Conservation (phyloP, 2,888 invertebrate species). For the Phaonia tiefii region DNA sequence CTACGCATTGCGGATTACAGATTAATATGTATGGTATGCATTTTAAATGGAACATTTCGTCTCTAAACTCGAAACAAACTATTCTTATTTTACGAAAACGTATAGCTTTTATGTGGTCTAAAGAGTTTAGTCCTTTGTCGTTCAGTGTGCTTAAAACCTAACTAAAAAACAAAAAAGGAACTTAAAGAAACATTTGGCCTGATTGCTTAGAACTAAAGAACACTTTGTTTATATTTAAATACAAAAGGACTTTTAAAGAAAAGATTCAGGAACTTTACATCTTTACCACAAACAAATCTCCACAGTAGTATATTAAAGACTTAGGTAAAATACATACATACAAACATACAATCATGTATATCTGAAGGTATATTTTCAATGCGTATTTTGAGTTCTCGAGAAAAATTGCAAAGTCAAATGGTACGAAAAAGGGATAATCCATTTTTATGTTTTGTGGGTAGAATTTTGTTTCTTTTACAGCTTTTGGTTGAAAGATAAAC, state of each 20-base stretch:
- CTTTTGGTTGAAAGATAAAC: constrained; percentile 48
- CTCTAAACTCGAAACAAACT: no score
- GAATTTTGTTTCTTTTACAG: constrained; percentile 42
- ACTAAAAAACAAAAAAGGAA: constrained; percentile 40
- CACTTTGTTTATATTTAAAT: not conserved
- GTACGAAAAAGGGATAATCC: constrained; percentile 55
- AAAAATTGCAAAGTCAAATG: constrained; percentile 54
- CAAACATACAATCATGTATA: constrained; percentile 16
- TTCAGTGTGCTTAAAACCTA: constrained; percentile 36
- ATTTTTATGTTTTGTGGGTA: constrained; percentile 60
- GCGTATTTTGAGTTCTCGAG: not conserved
- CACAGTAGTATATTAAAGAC: no score
- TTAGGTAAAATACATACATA: not conserved
- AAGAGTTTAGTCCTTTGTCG: constrained; percentile 49
- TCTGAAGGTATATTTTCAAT: not conserved
- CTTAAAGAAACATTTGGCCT: constrained; percentile 54
- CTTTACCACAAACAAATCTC: constrained; percentile 22
- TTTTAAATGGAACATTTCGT: no score
- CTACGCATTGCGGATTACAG: no score
- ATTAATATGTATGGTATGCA: no score
- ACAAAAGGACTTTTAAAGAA: constrained; percentile 30
- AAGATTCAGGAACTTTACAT: constrained; percentile 26
- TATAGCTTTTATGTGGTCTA: constrained; percentile 60
- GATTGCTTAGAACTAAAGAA: constrained; percentile 50
- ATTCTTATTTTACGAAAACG: no score